Base-by-base conservation (phyloP, 2,888 invertebrate species). In the Cybosia mesomella region DNA sequence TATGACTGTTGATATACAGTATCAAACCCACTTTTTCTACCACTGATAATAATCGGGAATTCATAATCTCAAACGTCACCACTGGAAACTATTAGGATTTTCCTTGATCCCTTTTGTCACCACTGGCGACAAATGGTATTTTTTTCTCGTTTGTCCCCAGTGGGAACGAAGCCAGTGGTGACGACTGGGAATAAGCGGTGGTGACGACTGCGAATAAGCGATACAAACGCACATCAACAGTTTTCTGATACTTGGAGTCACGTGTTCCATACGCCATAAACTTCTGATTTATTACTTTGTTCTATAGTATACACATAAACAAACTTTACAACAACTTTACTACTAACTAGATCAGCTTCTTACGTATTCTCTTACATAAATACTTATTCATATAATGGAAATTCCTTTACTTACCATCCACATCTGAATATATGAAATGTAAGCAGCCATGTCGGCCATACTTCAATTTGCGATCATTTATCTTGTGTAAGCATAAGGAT, bases 331-430 rank as follows among this genome's bases (percentile, higher is more conserved):
- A 55, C 18, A n/a, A n/a, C n/a, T n/a, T n/a, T n/a, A 59, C 54
- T 53, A 61, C 61, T 54, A 76, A 76, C 67, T 72, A 76, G 70
- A 72, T 18, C 66, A 71, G 76, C 63, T 70, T 70, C 58, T 79
- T 76, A 76, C 67, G 64, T 63, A 53, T 49, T 39, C 64, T 58
- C 61, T 80, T 82, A 75, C 58, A 71, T 80, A 82, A 79, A 74
- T 58, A 69, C 59, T 28, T 28, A 28, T 28, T 28, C 28, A 28
- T 28, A 5, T 28, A 5, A 28, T 28, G 28, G 28, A 28, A 28
- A 28, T 28, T 28, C 28, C 28, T 28, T 80, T 74, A 74, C 73
- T 67, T 63, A 22, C 59, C 57, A 36, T 64, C 11, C 32, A 32
- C 15, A 21, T 59, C 13, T 21, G 15, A 68, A 43, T 54, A 22